These are phyloP conservation scores for Vanessa cardui DNA, from an alignment of 2,888 invertebrate genomes.

Conservation along the genomic window DNA sequence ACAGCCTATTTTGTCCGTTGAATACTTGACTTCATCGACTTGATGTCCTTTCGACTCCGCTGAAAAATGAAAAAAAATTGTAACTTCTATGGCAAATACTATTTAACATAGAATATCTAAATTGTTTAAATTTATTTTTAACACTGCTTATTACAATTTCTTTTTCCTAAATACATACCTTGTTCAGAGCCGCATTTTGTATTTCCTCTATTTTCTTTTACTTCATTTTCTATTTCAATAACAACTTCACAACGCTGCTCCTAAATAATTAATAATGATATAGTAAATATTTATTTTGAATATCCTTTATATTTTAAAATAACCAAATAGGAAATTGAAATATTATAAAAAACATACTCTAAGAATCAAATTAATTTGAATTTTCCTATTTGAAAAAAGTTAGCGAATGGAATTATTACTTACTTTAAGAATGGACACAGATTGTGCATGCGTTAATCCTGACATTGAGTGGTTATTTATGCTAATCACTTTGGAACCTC, in stretches of 20 bases:
- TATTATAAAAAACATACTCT: too few relatives aligned
- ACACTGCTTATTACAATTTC: background rate
- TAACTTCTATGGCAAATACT: background rate
- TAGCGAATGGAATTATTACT: background rate
- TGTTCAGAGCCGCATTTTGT: conserved; percentile 74
- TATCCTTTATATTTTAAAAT: too few relatives aligned
- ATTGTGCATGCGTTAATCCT: conserved; percentile 93
- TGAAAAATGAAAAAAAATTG: conserved; percentile 39
- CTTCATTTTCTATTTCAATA: conserved; percentile 86
- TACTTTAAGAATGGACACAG: conserved; percentile 93
- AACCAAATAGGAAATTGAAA: too few relatives aligned
- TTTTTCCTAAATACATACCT: conserved; percentile 50
- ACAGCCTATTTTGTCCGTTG: conserved; percentile 47
- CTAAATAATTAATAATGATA: conserved; percentile 60
- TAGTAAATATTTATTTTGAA: too few relatives aligned
- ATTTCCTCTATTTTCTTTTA: conserved; percentile 55
- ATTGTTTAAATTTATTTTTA: conserved; percentile 2
- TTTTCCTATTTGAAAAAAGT: too few relatives aligned
- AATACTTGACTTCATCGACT: conserved; percentile 50
- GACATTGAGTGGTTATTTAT: conserved; percentile 93
- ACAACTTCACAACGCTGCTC: conserved; percentile 91
- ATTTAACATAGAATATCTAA: too few relatives aligned
- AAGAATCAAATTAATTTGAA: too few relatives aligned
- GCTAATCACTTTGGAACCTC: conserved; percentile 93
- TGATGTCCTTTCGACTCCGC: conserved; percentile 70